A percentile compares a stretch with the other conserved stretches of the same genome.
These are phyloP conservation scores for Eriocheir sinensis DNA, from an alignment of 1,140 invertebrate species.

Conservation along the genomic window DNA sequence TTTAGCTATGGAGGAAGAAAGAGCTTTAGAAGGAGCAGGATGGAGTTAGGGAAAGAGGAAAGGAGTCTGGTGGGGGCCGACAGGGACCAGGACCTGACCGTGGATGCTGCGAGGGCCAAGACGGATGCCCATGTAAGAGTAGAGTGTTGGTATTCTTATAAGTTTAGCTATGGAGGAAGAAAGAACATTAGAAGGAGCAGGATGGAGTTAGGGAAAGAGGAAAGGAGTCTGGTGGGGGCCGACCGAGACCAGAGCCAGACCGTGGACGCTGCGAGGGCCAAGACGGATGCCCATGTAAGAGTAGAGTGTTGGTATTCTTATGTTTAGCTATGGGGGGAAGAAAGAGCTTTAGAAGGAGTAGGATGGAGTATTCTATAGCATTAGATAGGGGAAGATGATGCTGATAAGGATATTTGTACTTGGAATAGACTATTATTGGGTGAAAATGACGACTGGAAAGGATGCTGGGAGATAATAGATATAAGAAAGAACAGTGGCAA, in stretches of 20 bases:
- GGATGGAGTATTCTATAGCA: neutral
- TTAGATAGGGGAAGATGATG: neutral
- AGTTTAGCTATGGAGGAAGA: neutral
- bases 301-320: neutral
- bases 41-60: neutral
- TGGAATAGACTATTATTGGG: too few relatives aligned
- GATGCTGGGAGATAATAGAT: too few relatives aligned
- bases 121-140: slow-evolving; percentile 81
- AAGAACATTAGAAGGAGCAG: neutral
- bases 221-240: slow-evolving; percentile 81
- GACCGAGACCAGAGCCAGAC: slow-evolving; percentile 81
- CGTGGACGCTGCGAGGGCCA: slow-evolving; percentile 80
- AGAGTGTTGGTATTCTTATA: neutral
- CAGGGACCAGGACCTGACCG: slow-evolving; percentile 81
- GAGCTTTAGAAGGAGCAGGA: too few relatives aligned
- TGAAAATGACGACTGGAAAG: too few relatives aligned
- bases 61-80: slow-evolving; percentile 81
- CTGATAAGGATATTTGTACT: neutral
- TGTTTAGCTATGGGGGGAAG: neutral
- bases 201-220: neutral
- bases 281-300: slow-evolving; percentile 81
- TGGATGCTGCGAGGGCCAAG: slow-evolving; percentile 80
- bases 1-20: too few relatives aligned
- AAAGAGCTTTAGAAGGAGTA: neutral
- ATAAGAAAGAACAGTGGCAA: too few relatives aligned